Evolutionary conservation across 2,888 invertebrate genomes (phyloP).

Genomic region (Ischnura elegans): DNA sequence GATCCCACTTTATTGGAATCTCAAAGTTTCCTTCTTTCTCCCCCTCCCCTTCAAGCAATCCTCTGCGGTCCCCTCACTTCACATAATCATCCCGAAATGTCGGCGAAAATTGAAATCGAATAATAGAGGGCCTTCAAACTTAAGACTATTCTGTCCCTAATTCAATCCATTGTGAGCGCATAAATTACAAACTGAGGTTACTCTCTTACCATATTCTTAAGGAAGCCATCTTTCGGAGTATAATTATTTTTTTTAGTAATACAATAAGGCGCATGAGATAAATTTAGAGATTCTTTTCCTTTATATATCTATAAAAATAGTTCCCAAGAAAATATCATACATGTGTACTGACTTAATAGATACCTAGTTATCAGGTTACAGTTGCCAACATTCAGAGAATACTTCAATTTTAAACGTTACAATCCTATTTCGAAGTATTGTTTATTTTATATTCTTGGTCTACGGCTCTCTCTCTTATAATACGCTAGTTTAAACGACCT

Average conservation of each 20-base stretch:
- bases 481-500: too few relatives aligned
- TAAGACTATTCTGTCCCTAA: neutral
- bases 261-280: too few relatives aligned
- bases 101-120: neutral
- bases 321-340: too few relatives aligned
- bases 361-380: too few relatives aligned
- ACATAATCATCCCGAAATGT: conserved; percentile 9
- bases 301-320: too few relatives aligned
- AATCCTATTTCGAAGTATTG: too few relatives aligned
- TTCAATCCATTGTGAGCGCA: neutral
- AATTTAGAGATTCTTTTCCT: too few relatives aligned
- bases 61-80: neutral
- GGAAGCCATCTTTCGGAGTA: neutral
- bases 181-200: conserved; percentile 2
- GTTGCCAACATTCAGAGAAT: too few relatives aligned
- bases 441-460: too few relatives aligned
- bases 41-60: neutral
- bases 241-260: neutral
- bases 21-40: neutral
- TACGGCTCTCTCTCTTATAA: too few relatives aligned
- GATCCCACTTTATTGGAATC: neutral
- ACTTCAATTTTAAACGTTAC: too few relatives aligned
- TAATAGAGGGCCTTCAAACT: conserved; percentile 32
- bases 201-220: neutral
- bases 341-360: too few relatives aligned